These are phyloP conservation scores for Microtus californicus DNA, from an alignment of 2,797 vertebrate species.

Conservation along the genomic window DNA sequence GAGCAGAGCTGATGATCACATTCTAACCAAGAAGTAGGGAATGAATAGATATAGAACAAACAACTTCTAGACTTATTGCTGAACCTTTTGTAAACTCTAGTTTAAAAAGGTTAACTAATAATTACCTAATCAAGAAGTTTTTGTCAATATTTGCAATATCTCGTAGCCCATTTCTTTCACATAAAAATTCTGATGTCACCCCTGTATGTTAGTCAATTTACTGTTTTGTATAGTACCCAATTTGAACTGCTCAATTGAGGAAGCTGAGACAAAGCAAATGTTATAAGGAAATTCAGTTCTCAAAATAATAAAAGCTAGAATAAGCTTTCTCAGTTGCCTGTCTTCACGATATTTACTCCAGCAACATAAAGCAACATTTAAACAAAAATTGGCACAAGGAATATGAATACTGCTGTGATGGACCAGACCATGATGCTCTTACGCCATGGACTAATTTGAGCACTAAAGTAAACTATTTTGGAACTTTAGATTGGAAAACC, in stretches of 20 bases:
- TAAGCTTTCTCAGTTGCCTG: not conserved
- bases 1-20: not conserved
- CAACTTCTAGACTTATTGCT: not conserved
- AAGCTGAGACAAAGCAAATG: not conserved
- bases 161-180: not conserved
- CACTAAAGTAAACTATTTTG: not conserved
- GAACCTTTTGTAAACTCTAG: not conserved
- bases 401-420: not conserved
- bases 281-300: not conserved
- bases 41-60: not conserved
- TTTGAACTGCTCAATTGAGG: not conserved
- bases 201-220: not conserved
- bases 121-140: not conserved
- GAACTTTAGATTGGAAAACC: not conserved
- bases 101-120: not conserved
- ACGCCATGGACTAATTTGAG: not conserved
- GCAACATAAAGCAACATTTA: not conserved
- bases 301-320: not conserved
- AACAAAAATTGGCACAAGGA: not conserved
- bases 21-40: not conserved
- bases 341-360: not conserved
- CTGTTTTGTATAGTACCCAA: not conserved
- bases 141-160: not conserved
- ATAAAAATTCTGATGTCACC: not conserved
- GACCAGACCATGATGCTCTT: not conserved